Percentiles rank a stretch among this genome's conserved stretches.
These are phyloP conservation scores for Brachionus rubens DNA, from an alignment of 1,140 invertebrate genomes.

Conservation along the genomic window DNA sequence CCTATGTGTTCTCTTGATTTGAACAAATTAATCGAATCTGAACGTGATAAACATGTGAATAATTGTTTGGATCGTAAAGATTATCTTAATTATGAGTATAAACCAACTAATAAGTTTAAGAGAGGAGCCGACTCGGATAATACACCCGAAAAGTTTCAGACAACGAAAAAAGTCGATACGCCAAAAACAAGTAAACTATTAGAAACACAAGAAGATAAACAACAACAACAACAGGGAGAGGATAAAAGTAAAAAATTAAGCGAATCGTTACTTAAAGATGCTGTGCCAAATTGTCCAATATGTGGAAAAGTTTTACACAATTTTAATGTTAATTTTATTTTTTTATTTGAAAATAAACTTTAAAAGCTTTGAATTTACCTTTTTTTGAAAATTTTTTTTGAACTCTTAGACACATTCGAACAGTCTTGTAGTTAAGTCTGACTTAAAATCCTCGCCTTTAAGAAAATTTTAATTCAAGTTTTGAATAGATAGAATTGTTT, in stretches of 20 bases:
- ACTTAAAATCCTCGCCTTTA: not conserved
- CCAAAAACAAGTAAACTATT: not conserved
- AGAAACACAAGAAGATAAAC: not conserved
- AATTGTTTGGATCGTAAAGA: constrained; percentile 10
- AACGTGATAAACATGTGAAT: constrained; percentile 27
- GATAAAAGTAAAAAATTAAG: not conserved
- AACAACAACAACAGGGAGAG: too few relatives aligned
- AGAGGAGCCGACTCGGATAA: not conserved
- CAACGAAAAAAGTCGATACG: not conserved
- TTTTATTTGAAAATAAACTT: not conserved
- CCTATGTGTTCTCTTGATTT: constrained; percentile 25
- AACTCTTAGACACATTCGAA: too few relatives aligned
- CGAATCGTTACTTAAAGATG: constrained; percentile 34
- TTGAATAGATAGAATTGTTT: too few relatives aligned
- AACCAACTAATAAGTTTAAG: constrained; percentile 3
- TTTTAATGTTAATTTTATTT: constrained; percentile 29
- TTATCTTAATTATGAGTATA: not conserved
- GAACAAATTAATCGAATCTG: not conserved
- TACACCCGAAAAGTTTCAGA: not conserved
- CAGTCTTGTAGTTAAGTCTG: too few relatives aligned
- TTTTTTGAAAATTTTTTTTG: not conserved
- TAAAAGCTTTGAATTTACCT: constrained; percentile 33
- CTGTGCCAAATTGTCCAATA: constrained; percentile 37
- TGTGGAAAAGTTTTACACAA: constrained; percentile 44
- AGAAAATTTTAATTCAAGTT: not conserved